Base-by-base conservation (phyloP, 2,797 vertebrate species). In the Acanthis flammea region DNA sequence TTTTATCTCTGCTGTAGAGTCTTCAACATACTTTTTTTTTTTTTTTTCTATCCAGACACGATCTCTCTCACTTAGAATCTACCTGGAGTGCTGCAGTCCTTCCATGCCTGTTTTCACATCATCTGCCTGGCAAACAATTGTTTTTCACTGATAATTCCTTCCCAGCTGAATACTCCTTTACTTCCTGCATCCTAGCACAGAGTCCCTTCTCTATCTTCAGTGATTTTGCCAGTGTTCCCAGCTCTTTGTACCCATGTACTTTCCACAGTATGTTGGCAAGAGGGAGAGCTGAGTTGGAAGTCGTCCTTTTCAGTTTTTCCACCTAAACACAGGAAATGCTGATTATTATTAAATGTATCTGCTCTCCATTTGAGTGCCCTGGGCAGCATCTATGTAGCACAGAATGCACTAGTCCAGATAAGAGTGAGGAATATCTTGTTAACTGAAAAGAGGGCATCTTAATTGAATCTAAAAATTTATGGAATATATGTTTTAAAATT, bases 51-150 rank as follows among this genome's bases (percentile, higher is more conserved):
- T 51, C 5, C 13, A 75, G 23, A 51, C 19, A 44, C 2, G 0
- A 45, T 39, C 8, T 75, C 12, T n/a, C 14, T 44, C 3, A 3
- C 15, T 16, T 9, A 44, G 25, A 4, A 67, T 18, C 12, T 60
- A 12, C 9, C 14, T 35, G 50, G 22, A 47, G 6, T 27, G 21
- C 37, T 50, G 19, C 14, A 45, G 12, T 13, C 6, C 18, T 44
- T 57, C 23, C 51, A 53, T 35, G 19, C 14, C 23, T 51, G 4
- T 14, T 92, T 73, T 55, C 22, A 48, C 6, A 18, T 73, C 19
- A 41, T 27, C 28, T 16, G 24, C 16, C 33, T 39, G 61, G 19
- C 17, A 57, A 35, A 68, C 33, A 73, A 33, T 4, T 0, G 0
- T 23, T 15, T 67, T 60, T 47, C 50, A 25, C 72, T 73, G 27